These are phyloP conservation scores for Colius striatus DNA, from an alignment of 2,113 vertebrate genomes.

Conservation along the genomic window DNA sequence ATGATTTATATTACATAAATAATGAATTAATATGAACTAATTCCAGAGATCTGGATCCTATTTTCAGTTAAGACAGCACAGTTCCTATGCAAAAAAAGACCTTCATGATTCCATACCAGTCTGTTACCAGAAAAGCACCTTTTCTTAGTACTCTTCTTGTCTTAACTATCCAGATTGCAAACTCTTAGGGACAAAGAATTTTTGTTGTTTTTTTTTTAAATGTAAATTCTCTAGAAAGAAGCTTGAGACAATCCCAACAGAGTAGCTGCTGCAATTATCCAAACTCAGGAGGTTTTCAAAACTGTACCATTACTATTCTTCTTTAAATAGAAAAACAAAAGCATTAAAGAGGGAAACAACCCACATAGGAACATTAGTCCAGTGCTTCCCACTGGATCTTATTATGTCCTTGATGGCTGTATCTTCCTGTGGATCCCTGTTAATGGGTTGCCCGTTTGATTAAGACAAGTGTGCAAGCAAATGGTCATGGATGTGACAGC, in stretches of 20 bases:
- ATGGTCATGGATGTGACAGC: background rate
- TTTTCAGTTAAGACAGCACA: background rate
- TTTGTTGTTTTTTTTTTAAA: background rate
- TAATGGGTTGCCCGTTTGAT: background rate
- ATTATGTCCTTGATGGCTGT: background rate
- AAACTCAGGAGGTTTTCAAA: background rate
- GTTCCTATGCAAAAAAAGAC: background rate
- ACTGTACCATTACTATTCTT: accelerated
- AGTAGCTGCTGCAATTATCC: background rate
- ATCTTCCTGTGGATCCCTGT: background rate
- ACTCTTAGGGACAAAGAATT: background rate
- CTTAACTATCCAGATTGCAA: background rate
- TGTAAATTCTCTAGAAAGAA: background rate
- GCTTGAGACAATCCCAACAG: background rate
- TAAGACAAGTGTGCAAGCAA: background rate
- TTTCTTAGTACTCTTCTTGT: background rate
- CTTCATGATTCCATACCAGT: background rate
- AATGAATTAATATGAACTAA: conserved; percentile 62
- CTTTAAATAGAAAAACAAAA: background rate
- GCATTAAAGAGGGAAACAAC: background rate
- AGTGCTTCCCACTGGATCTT: background rate
- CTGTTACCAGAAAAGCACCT: background rate
- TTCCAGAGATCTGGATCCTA: background rate
- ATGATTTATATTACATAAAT: conserved; percentile 51
- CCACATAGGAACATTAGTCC: background rate